Evolutionary conservation across 2,888 invertebrate genomes (phyloP).

Genomic region (Bellardia pandia): DNA sequence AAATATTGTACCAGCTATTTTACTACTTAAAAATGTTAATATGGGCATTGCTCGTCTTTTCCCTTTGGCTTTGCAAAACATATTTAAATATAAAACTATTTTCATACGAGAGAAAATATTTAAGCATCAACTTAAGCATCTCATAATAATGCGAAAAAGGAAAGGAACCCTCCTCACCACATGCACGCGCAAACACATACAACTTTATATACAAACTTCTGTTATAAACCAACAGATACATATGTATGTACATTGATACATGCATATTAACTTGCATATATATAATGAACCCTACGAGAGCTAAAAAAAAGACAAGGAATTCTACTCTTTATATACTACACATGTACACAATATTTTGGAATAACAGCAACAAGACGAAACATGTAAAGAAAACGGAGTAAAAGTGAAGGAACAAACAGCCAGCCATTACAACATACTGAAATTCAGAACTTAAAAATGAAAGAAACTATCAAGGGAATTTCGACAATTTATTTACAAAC

Average conservation of each 20-base stretch:
- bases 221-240: slow-evolving; percentile 17
- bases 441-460: slow-evolving; percentile 58
- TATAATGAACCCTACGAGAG: slow-evolving; percentile 7
- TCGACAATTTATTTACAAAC: slow-evolving; percentile 73
- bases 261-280: slow-evolving; percentile 1
- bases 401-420: slow-evolving; percentile 19
- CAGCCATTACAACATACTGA: slow-evolving; percentile 38
- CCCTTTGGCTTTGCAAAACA: background rate
- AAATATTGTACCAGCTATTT: background rate
- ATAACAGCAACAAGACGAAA: background rate
- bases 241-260: background rate
- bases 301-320: background rate
- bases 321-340: slow-evolving; percentile 7
- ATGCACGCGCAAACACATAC: background rate
- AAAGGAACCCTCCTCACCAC: slow-evolving; percentile 26
- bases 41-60: background rate
- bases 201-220: slow-evolving; percentile 35
- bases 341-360: background rate
- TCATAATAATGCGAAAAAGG: slow-evolving; percentile 35
- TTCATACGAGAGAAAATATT: slow-evolving; percentile 37
- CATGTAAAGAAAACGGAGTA: background rate
- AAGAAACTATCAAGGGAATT: slow-evolving; percentile 71
- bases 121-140: slow-evolving; percentile 22
- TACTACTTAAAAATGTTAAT: slow-evolving; percentile 21
- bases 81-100: slow-evolving; percentile 45